A percentile compares a stretch with the other conserved stretches of the same genome.
Conservation (phyloP, 2,113 vertebrate genomes). For the Pedetes capensis region DNA sequence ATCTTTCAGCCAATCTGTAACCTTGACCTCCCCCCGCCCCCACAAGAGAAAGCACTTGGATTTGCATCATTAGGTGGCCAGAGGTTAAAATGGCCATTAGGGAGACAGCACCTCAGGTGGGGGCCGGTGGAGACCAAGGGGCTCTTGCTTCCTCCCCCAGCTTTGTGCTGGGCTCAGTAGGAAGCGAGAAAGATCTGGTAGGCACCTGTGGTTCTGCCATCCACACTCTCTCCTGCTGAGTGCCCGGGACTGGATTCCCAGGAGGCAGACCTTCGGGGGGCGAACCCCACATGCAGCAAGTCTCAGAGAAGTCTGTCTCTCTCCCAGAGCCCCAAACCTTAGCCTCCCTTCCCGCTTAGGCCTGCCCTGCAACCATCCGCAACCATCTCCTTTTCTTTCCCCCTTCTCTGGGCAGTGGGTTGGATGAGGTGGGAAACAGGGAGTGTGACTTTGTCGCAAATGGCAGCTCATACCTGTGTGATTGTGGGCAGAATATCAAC, state of each 20-base stretch:
- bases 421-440: neutral
- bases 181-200: neutral
- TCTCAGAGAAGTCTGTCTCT: neutral
- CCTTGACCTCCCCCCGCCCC: neutral
- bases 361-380: no score
- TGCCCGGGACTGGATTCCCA: neutral
- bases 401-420: neutral
- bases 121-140: neutral
- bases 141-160: neutral
- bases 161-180: neutral
- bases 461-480: neutral
- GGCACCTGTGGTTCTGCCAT: no score
- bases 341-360: neutral
- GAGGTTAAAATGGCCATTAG: neutral
- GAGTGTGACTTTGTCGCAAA: neutral
- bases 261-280: neutral
- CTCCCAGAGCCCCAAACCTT: neutral
- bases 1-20: slow-evolving; percentile 33
- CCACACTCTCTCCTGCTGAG: neutral
- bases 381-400: neutral
- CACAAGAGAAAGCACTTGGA: neutral
- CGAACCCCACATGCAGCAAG: neutral
- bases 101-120: neutral
- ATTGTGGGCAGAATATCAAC: neutral
- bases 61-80: neutral